Base-by-base conservation (phyloP, 2,797 vertebrate genomes). In the Microhierax caerulescens region DNA sequence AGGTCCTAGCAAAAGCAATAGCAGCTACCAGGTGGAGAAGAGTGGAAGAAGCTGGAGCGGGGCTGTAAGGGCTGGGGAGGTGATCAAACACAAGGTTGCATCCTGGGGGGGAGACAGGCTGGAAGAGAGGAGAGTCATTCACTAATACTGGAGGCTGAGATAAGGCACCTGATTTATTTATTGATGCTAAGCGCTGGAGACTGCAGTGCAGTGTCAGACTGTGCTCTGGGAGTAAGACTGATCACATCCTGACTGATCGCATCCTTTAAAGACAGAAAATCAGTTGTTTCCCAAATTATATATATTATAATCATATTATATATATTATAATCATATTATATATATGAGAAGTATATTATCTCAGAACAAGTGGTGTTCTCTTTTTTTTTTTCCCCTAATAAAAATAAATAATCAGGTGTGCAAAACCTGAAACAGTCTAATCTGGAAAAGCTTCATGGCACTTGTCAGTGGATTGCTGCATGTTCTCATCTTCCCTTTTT, bases 131-230 rank as follows among this genome's bases (percentile, higher is more conserved):
- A 37, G 51, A 64, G 39, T 19, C 54, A 2, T 12, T 45, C 37
- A 15, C 28, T 28, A 3, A 5, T 22, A 1, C 60, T 5, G 64
- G 25, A 54, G 48, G 23, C 64, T 81, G 70, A 64, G 63, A 34
- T 45, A 39, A 70, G 30, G 24, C 67, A 70, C 34, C 65, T 21
- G 27, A 37, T 81, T 79, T 67, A 77, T 85, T 88, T 70, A 72
- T 18, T 12, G 47, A 14, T 36, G 63, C 56, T n/a, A 8, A 74
- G 60, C 1, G 1, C 41, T 41, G 41, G 53, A 88, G 79, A 28
- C 72, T 25, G 41, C 0, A 0, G 36, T 36, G 83, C 22, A 0
- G 3, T 25, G 65, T 21, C 77, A 59, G 76, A 18, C 57, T 30
- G 28, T 36, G 79, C 87, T 69, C 59, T n/a, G 22, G 60, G 22